Conservation (phyloP, 2,113 vertebrate genomes). For the Zosterops borbonicus region DNA sequence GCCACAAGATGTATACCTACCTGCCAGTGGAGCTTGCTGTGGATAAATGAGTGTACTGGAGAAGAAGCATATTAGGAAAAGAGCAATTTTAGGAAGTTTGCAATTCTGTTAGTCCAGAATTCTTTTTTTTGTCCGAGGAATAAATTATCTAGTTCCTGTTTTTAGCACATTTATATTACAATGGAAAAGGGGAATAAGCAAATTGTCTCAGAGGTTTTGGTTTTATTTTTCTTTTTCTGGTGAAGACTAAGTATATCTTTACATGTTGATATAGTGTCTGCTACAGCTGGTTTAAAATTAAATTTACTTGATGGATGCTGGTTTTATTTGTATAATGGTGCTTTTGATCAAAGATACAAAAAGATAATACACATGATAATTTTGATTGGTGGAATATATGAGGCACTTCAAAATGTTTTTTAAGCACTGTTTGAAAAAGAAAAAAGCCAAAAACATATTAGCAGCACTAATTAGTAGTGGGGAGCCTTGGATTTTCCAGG, state of each 20-base stretch:
- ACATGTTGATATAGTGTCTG: neutral
- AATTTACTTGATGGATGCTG: neutral
- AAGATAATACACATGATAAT: neutral
- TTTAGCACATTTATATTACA: constrained; percentile 8
- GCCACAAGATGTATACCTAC: neutral
- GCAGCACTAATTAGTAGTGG: constrained; percentile 41
- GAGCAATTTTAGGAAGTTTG: constrained; percentile 19
- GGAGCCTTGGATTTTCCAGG: constrained; percentile 36
- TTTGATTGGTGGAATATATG: constrained; percentile 15
- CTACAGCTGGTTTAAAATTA: constrained; percentile 4
- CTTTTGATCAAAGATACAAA: constrained; percentile 48
- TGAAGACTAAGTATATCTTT: neutral
- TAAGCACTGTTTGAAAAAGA: neutral
- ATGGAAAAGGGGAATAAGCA: neutral
- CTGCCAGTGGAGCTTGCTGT: neutral
- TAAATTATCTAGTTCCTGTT: neutral
- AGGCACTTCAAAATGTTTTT: constrained; percentile 14
- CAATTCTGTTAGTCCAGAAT: constrained; percentile 27
- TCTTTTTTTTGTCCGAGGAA: neutral
- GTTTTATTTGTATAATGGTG: constrained; percentile 9
- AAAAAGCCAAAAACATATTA: neutral
- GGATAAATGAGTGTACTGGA: neutral
- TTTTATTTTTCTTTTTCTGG: neutral
- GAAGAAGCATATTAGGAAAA: constrained; percentile 1
- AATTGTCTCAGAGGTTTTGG: neutral